Conservation (phyloP, 2,113 vertebrate genomes). For the Halichoeres trimaculatus region DNA sequence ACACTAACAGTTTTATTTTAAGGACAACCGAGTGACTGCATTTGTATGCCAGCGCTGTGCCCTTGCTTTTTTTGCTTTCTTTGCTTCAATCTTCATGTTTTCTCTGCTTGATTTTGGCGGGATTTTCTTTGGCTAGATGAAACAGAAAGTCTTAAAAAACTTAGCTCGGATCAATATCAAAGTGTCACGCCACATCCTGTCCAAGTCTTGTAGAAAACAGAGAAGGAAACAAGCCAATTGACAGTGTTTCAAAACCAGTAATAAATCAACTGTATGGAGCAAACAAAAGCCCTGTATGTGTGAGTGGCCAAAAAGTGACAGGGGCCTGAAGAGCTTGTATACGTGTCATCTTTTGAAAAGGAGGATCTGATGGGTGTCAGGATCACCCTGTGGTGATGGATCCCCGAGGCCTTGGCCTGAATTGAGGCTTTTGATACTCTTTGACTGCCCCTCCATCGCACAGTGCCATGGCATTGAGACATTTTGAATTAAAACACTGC, state of each 20-base stretch:
- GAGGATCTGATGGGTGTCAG: constrained; percentile 80
- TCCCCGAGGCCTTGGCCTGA: constrained; percentile 71
- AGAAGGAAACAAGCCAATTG: constrained; percentile 66
- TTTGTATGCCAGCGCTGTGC: constrained; percentile 47
- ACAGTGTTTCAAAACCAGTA: constrained; percentile 58
- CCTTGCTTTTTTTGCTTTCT: constrained; percentile 39
- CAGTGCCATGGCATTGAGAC: constrained; percentile 64
- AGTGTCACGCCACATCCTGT: constrained; percentile 73
- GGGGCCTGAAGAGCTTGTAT: constrained; percentile 68
- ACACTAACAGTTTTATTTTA: neutral
- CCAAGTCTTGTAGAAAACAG: constrained; percentile 60
- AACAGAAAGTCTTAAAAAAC: constrained; percentile 69
- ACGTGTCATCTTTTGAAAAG: constrained; percentile 80
- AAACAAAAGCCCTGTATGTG: constrained; percentile 74
- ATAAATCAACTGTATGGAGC: constrained; percentile 69
- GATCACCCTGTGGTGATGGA: constrained; percentile 73
- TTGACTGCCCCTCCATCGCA: constrained; percentile 72
- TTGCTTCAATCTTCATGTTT: constrained; percentile 59
- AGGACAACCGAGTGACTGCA: constrained; percentile 46
- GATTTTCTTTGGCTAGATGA: constrained; percentile 53
- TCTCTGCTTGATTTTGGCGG: constrained; percentile 55
- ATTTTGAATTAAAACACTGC: constrained; percentile 61
- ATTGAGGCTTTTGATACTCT: constrained; percentile 75
- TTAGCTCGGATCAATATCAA: constrained; percentile 72
- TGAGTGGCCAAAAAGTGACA: constrained; percentile 69